A percentile compares a stretch with the other conserved stretches of the same genome.
Evolutionary conservation across 2,888 invertebrate genomes (phyloP).

Genomic region (Eupithecia tripunctaria): DNA sequence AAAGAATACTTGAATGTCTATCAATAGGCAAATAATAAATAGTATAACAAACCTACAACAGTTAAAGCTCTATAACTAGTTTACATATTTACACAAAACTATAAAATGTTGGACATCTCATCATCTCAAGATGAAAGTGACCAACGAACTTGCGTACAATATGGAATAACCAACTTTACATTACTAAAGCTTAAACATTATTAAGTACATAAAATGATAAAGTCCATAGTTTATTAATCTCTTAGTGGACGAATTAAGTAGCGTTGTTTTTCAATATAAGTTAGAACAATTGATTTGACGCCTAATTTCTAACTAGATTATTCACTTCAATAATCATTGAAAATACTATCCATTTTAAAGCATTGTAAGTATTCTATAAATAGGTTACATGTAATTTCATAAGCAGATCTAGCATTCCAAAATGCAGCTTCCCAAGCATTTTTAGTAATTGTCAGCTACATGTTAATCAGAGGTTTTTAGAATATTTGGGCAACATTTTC

Average conservation of each 20-base stretch:
- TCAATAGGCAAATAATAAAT: conserved; percentile 62
- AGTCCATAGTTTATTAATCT: conserved; percentile 68
- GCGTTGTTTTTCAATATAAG: conserved; percentile 16
- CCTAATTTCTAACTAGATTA: not conserved
- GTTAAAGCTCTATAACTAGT: conserved; percentile 80
- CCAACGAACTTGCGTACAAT: conserved; percentile 1
- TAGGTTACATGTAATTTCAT: conserved; percentile 9
- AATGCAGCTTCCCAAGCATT: not conserved
- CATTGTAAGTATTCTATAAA: conserved; percentile 9
- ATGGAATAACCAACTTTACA: conserved; percentile 51
- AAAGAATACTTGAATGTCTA: conserved; percentile 34
- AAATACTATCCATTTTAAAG: conserved; percentile 8
- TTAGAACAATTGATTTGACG: not conserved
- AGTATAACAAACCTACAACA: conserved; percentile 70
- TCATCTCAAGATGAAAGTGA: not conserved
- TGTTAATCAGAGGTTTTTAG: not conserved
- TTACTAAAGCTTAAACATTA: conserved; percentile 69
- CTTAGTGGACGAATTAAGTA: conserved; percentile 71
- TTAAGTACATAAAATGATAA: conserved; percentile 79
- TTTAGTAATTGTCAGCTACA: not conserved
- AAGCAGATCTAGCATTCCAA: conserved; percentile 12
- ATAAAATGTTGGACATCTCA: conserved; percentile 43
- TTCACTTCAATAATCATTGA: not conserved
- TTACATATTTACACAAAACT: conserved; percentile 78
- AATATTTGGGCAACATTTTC: conserved; percentile 13